Base-by-base conservation (phyloP, 2,888 invertebrate genomes). In the Mesorhabditis spiculigera region DNA sequence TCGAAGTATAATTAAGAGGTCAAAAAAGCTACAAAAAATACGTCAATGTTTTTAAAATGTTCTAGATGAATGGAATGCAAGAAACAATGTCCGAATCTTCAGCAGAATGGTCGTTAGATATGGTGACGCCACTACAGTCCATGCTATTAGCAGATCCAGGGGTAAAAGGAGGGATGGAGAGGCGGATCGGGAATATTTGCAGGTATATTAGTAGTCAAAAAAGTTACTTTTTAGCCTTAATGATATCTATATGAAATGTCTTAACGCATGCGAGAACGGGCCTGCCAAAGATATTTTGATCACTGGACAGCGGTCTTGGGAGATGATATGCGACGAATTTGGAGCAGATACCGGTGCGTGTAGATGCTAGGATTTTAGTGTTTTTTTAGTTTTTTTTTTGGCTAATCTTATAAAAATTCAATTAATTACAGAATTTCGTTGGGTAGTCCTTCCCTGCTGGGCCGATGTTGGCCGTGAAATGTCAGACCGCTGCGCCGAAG, bases 1-100 rank as follows among this genome's bases (percentile, higher is more conserved):
- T 28, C 28, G 28, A 28, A 28, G 28, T 28, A 28, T 28, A 28
- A 28, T 28, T 28, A 28, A 28, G 28, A 28, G 28, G 28, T 28
- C 28, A 28, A 28, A 28, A 28, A 28, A 50, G 65, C 58, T 50
- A n/a, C n/a, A 42, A 45, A 8, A 28, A 28, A 28, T 28, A 28
- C 28, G 28, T 28, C 3, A 28, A 28, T 28, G 28, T 28, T 28
- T 28, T 28, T 1, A 28, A 28, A 28, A 28, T 28, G 28, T 76
- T 81, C 64, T 65, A 81, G 81, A 77, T 81, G 77, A 78, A 81
- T 66, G 77, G 76, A 62, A 81, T 81, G 81, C 81, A 81, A 65
- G 69, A 70, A 6, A 73, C 78, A 41, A 72, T 81, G 74, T 73
- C 75, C n/a, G 79, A 79, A 43, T 68, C 65, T 43, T 70, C 75